Conservation (phyloP, 2,113 vertebrate genomes). For the Prunella himalayana region DNA sequence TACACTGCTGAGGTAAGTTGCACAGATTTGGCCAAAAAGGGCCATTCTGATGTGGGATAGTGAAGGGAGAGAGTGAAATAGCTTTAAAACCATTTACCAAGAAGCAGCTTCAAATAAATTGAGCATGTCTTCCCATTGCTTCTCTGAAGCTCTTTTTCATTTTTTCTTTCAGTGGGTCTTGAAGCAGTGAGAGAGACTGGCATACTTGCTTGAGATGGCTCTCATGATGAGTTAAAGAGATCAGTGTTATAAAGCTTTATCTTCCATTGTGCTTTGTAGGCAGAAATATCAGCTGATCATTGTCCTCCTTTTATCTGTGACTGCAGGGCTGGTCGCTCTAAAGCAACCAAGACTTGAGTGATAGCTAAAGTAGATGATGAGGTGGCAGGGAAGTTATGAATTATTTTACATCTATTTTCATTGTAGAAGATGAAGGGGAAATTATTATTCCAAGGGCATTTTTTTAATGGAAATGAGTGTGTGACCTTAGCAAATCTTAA, state of each 20-base stretch:
- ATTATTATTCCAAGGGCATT: constrained; percentile 46
- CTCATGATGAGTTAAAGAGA: not conserved
- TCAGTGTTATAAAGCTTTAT: not conserved
- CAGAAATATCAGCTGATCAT: constrained; percentile 25
- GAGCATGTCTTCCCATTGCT: not conserved
- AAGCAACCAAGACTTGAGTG: not conserved
- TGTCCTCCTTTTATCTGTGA: constrained; percentile 3
- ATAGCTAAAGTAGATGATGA: not conserved
- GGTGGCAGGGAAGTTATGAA: constrained; percentile 13
- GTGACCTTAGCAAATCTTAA: constrained; percentile 28
- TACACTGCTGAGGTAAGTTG: not conserved
- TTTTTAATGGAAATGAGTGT: constrained; percentile 33
- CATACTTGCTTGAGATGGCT: not conserved
- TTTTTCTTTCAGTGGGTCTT: not conserved
- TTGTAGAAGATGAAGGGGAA: constrained; percentile 16
- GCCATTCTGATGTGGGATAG: not conserved
- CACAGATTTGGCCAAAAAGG: not conserved
- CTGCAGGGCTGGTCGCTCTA: not conserved
- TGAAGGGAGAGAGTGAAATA: not conserved
- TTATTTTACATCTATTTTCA: constrained; percentile 55
- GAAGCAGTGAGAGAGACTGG: not conserved
- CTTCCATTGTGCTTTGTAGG: not conserved
- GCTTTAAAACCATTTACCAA: not conserved
- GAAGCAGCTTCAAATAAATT: not conserved
- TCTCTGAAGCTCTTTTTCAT: not conserved